Conservation (phyloP, 2,113 vertebrate species). For the Stegostoma tigrinum region DNA sequence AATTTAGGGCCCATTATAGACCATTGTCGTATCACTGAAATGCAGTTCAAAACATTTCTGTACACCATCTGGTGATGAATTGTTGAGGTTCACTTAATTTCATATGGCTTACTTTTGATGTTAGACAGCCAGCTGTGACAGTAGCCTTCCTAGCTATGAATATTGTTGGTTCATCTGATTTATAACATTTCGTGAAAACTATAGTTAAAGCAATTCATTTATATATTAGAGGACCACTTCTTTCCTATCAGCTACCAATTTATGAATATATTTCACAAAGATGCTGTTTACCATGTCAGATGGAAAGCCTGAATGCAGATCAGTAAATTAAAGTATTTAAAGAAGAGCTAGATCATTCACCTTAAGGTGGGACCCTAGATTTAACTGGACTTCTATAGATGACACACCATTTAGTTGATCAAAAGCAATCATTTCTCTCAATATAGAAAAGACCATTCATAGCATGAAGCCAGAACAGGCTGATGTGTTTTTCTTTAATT, state of each 20-base stretch:
- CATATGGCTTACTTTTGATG: background rate
- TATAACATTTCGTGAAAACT: background rate
- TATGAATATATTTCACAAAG: background rate
- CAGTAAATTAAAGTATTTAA: background rate
- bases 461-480: background rate
- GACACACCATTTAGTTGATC: background rate
- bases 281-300: background rate
- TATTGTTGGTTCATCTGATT: background rate
- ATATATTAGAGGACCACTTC: background rate
- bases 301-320: background rate
- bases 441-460: background rate
- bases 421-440: background rate
- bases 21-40: background rate
- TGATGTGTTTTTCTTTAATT: no score
- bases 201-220: background rate
- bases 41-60: background rate
- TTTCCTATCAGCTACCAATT: background rate
- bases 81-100: background rate
- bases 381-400: background rate
- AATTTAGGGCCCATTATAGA: no score
- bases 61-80: constrained; percentile 24
- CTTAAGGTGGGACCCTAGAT: background rate
- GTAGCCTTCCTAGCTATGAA: background rate
- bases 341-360: background rate
- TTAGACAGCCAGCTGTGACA: background rate